Base-by-base conservation (phyloP, 2,797 vertebrate genomes). In the Lerista edwardsae region DNA sequence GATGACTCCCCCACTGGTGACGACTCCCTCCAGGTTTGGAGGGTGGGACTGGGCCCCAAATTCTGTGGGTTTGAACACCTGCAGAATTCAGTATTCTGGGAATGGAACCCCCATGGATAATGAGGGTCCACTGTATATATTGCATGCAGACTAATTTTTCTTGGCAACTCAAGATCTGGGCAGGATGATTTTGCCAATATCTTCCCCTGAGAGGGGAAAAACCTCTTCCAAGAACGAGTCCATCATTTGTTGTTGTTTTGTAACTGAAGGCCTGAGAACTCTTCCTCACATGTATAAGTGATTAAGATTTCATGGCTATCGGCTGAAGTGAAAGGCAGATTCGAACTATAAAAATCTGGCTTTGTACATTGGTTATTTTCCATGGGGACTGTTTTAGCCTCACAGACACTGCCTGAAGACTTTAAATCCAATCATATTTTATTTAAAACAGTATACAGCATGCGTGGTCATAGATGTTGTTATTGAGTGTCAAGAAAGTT, bases 211-310 rank as follows among this genome's bases (percentile, higher is more conserved):
- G 31, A 10, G 51, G 25, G 7, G 23, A 23, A 29, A 67, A 7
- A 65, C 41, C n/a, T 3, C n/a, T 81, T n/a, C 29, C 25, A 71
- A n/a, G 23, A 68, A 23, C 59, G 9, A 61, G 75, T 84, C 84
- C 65, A 85, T 86, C 83, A 78, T 68, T 88, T 92, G 83, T 84
- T 84, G 84, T 62, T 91, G 84, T n/a, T 86, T 83, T 84, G 34
- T 64, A 82, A 77, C 59, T 84, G 79, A 82, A 31, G 23, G 73
- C 34, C 31, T 36, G 21, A 72, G 17, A 72, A 83, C 82, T 79
- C 73, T 85, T 85, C 86, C 79, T 84, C 88, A 85, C 75, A 41
- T 91, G 27, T 88, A 75, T 73, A 77, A 82, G 91, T 76, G 19
- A 80, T 83, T 47, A 25, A 90, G 82, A 65, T 15, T 90, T 90